Conservation (phyloP, 2,797 vertebrate genomes). For the Argyrosomus regius region DNA sequence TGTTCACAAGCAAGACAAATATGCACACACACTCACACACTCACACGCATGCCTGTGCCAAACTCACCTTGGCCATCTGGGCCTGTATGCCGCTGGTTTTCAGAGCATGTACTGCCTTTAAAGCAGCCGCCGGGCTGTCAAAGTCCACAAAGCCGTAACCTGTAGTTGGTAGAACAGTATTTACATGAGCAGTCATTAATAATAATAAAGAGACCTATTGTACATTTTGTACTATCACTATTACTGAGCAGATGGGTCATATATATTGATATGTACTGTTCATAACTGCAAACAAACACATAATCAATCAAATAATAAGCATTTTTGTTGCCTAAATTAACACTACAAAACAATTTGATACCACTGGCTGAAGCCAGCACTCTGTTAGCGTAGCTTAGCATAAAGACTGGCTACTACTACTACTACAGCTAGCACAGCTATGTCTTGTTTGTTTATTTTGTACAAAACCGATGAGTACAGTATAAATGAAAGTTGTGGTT, state of each 20-base stretch:
- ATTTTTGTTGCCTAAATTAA: background rate
- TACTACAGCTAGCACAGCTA: background rate
- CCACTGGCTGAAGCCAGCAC: background rate
- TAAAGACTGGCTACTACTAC: background rate
- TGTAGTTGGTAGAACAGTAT: slow-evolving; percentile 77
- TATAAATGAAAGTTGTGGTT: background rate
- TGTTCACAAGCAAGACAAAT: slow-evolving; percentile 57
- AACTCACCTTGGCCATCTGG: slow-evolving; percentile 99
- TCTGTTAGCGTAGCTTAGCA: background rate
- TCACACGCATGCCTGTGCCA: slow-evolving; percentile 21
- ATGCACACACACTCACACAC: slow-evolving; percentile 32
- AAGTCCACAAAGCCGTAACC: slow-evolving; percentile 99
- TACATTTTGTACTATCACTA: slow-evolving; percentile 11
- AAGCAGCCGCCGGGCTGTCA: slow-evolving; percentile 96
- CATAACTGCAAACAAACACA: background rate
- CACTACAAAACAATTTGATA: background rate
- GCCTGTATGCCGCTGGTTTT: slow-evolving; percentile 98
- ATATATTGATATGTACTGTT: background rate
- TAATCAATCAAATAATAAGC: background rate
- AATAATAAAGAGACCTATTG: background rate
- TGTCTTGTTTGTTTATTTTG: background rate
- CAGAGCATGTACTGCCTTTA: slow-evolving; percentile 97
- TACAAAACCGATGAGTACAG: background rate
- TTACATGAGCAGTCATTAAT: slow-evolving; percentile 30
- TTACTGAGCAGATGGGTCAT: background rate